Evolutionary conservation across 1,140 invertebrate genomes (phyloP).

Genomic region (Yoshiicerus persimilis): DNA sequence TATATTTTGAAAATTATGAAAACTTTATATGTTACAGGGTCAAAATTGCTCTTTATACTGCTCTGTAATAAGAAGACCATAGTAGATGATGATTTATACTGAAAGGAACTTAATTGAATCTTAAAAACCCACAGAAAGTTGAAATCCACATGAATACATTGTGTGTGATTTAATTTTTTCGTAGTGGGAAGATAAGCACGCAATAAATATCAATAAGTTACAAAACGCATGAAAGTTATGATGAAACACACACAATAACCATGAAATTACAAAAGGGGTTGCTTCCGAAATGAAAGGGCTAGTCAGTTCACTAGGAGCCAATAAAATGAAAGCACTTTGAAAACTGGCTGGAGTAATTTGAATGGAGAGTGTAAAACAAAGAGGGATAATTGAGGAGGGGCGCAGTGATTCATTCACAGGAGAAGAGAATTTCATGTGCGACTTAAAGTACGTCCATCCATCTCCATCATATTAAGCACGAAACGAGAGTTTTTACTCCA

Average conservation of each 20-base stretch:
- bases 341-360: neutral
- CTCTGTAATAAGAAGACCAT: no score
- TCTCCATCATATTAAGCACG: neutral
- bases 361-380: neutral
- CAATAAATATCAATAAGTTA: neutral
- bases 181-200: no score
- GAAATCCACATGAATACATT: no score
- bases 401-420: neutral
- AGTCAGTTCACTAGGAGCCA: neutral
- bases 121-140: no score
- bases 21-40: no score
- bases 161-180: no score
- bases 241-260: neutral
- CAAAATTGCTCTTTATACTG: no score
- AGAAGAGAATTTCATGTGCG: neutral
- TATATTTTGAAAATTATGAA: no score
- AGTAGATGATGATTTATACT: no score
- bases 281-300: neutral
- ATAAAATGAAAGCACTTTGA: neutral
- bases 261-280: neutral
- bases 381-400: neutral
- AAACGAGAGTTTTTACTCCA: neutral
- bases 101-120: no score
- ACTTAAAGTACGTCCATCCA: slow-evolving; percentile 5
- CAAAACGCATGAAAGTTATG: neutral